Evolutionary conservation across 2,113 vertebrate species (phyloP).

Genomic region (Colistium nudipinnis): DNA sequence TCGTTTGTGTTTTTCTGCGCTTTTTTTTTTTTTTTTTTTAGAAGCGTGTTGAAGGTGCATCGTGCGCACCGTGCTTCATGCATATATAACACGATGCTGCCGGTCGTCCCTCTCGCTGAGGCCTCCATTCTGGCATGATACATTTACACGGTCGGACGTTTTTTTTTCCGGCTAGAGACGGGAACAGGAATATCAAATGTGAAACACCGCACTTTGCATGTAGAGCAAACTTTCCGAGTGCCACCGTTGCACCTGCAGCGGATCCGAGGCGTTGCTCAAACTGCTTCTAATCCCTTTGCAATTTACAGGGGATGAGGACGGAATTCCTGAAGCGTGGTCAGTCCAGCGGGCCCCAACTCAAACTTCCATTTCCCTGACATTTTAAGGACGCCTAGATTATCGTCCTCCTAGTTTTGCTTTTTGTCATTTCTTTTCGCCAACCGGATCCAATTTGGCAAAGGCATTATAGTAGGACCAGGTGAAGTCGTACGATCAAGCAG

Average conservation of each 20-base stretch:
- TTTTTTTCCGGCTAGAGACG: conserved; percentile 39
- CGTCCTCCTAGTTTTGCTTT: background rate
- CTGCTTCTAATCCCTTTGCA: background rate
- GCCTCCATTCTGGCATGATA: conserved; percentile 53
- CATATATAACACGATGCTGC: conserved; percentile 44
- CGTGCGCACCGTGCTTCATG: conserved; percentile 35
- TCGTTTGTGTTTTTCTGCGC: conserved; percentile 15
- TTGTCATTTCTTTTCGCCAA: background rate
- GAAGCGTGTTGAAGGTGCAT: conserved; percentile 28
- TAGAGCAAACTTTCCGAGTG: conserved; percentile 15
- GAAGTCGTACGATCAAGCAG: conserved; percentile 14
- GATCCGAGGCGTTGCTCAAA: background rate
- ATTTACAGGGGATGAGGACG: background rate
- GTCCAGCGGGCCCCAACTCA: background rate
- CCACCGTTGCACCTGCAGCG: conserved; percentile 19
- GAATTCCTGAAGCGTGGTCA: background rate
- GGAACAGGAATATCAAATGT: conserved; percentile 36
- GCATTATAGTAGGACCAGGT: conserved; percentile 2
- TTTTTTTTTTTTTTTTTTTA: conserved; percentile 28
- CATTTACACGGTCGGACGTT: conserved; percentile 53
- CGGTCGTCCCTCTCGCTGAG: conserved; percentile 40
- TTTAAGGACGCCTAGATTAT: background rate
- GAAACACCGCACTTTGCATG: conserved; percentile 27
- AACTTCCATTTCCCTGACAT: background rate
- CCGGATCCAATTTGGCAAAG: background rate